Evolutionary conservation across 2,888 invertebrate species (phyloP).

Genomic region (Endotricha flammealis): DNA sequence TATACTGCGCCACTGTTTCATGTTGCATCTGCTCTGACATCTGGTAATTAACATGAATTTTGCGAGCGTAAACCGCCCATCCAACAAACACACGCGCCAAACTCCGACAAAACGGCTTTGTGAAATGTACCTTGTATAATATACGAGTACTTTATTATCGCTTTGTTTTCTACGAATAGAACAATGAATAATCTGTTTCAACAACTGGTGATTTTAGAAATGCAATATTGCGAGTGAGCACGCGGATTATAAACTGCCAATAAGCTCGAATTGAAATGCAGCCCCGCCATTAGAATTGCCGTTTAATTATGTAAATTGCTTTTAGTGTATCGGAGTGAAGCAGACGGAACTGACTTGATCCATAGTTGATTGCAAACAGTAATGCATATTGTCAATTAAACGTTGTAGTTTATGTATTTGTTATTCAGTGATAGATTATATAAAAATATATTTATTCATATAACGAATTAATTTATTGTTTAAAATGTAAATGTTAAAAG

Average conservation of each 20-base stretch:
- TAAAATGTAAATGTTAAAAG: conserved; percentile 2
- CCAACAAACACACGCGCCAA: conserved; percentile 5
- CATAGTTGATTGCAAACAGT: background rate
- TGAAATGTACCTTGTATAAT: conserved; percentile 2
- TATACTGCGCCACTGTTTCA: conserved; percentile 10
- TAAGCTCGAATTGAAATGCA: conserved; percentile 18
- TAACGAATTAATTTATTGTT: too few relatives aligned
- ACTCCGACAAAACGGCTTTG: conserved; percentile 11
- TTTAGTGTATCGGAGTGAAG: conserved; percentile 16
- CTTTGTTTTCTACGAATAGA: conserved; percentile 5
- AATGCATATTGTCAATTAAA: too few relatives aligned
- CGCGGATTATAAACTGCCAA: conserved; percentile 14
- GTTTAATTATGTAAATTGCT: conserved; percentile 26
- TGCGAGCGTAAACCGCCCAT: conserved; percentile 7
- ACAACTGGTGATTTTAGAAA: conserved; percentile 1
- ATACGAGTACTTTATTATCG: conserved; percentile 1
- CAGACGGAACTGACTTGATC: background rate
- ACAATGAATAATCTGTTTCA: conserved; percentile 1
- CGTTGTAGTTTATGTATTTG: too few relatives aligned
- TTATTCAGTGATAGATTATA: too few relatives aligned
- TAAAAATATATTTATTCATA: too few relatives aligned
- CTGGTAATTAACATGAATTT: conserved; percentile 16
- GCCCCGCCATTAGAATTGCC: conserved; percentile 21
- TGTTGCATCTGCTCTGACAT: conserved; percentile 13
- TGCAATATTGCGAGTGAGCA: conserved; percentile 1